phyloP scores from a whole-genome alignment of 2,797 vertebrate genomes.

The Melanotaenia trifasciata region DNA sequence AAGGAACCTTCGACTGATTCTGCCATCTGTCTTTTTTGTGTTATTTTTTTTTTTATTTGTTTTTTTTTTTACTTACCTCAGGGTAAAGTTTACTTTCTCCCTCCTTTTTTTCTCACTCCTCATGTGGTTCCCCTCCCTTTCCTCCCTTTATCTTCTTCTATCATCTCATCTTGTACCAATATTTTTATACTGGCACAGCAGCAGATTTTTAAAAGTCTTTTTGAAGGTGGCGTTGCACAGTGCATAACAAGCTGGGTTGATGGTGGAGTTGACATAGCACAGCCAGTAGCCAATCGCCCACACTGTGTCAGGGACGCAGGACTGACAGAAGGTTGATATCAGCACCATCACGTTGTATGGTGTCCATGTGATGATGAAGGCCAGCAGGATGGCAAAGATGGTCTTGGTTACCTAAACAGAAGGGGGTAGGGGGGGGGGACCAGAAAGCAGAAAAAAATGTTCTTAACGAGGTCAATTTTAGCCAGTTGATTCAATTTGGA shows the following conservation, averaged over 20 bases:
- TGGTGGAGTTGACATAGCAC: conserved; percentile 98
- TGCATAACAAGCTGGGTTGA: conserved; percentile 98
- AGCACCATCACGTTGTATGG: conserved; percentile 99
- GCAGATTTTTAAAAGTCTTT: conserved; percentile 98
- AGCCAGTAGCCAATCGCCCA: conserved; percentile 99
- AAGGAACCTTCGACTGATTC: conserved; percentile 5
- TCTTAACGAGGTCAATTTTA: neutral
- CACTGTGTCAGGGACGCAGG: conserved; percentile 93
- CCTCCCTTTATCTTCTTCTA: conserved; percentile 25
- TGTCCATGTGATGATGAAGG: conserved; percentile 98
- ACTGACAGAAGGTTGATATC: conserved; percentile 96
- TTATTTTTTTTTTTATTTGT: neutral
- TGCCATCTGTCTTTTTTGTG: conserved; percentile 6
- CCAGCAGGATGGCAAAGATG: conserved; percentile 97
- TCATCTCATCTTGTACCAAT: conserved; percentile 84
- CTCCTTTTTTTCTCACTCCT: neutral
- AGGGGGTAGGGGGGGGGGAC: neutral
- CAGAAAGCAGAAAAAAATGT: neutral
- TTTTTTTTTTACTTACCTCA: conserved; percentile 24
- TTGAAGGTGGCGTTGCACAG: conserved; percentile 99
- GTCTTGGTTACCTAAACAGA: conserved; percentile 92
- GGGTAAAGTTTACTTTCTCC: conserved; percentile 1
- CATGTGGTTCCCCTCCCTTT: conserved; percentile 12
- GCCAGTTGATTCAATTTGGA: too few species aligned
- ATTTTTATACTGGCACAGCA: conserved; percentile 98